phyloP scores from a whole-genome alignment of 2,888 invertebrate species.

The Lottia gigantea region DNA sequence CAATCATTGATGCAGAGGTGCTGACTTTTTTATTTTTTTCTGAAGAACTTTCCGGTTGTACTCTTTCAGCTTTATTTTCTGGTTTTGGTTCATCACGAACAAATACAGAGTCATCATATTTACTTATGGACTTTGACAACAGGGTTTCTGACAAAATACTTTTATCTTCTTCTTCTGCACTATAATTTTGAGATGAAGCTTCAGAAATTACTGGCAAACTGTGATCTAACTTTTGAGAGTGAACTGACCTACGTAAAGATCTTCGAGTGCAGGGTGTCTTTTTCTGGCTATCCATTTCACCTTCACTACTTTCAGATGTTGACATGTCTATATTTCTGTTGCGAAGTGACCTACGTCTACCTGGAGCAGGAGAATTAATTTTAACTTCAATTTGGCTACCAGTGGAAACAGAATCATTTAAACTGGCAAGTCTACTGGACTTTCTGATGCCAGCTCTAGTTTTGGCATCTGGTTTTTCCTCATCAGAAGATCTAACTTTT shows the following conservation, averaged over 20 bases:
- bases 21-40: too few species aligned
- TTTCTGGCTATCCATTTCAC: background rate
- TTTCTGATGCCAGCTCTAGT: slow-evolving; percentile 4
- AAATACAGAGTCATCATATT: background rate
- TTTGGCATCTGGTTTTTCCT: background rate
- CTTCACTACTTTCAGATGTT: slow-evolving; percentile 7
- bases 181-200: too few species aligned
- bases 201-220: too few species aligned
- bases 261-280: slow-evolving; percentile 9
- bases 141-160: background rate
- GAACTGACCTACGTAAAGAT: background rate
- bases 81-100: too few species aligned
- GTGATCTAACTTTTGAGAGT: too few species aligned
- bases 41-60: too few species aligned
- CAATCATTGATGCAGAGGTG: too few species aligned
- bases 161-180: too few species aligned
- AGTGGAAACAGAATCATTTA: background rate
- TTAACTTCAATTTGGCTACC: background rate
- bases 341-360: background rate
- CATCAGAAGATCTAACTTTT: background rate
- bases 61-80: too few species aligned
- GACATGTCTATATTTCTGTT: background rate
- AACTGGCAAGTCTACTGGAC: slow-evolving; percentile 3
- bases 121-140: background rate
- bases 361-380: too few species aligned